Evolutionary conservation across 2,888 invertebrate species (phyloP), one percentile per base, ranked within the genome.

Genomic region (Sphaerophoria rueppellii): DNA sequence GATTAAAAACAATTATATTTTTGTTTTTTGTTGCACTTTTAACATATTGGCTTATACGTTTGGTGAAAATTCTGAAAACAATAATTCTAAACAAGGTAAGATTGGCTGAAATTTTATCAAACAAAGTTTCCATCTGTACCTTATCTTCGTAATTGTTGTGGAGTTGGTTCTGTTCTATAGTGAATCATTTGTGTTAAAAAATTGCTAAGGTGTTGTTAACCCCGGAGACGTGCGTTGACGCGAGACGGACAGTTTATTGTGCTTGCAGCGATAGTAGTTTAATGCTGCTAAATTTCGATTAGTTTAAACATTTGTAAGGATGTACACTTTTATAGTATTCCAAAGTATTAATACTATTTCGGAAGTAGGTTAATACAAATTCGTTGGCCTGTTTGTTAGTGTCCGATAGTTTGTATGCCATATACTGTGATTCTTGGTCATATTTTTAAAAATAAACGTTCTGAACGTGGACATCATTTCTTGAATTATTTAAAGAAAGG

Each of bases 21-120:
- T 83, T 24, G 11, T 80, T 6, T 60, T 61, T 54, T 81, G 55
- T 63, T 85, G 72, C 4, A 14, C 73, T 50, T 54, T 79, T 6
- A 82, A 58, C 32, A 14, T 81, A 24, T 12, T 81, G 2, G 55
- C 70, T 63, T 46, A 37, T 55, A 52, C 73, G 11, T 5, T 69
- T 0, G 63, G 81, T 60, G 72, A 81, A 9, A 12, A 77, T 35
- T 14, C 40, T 48, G 76, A n/a, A n/a, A n/a, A 81, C 63, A 81
- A 65, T 4, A 67, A 54, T 4, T 58, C 65, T 14, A 85, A 85
- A 58, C 81, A 85, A 77, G 85, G 85, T 85, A 85, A 85, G 85
- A 52, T 61, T 54, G 24, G 35, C 9, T 40, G 58, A 9, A 5
- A 9, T 0, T 43, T 58, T 16, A 16, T 11, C 5, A 16, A 58